Evolutionary conservation across 2,888 invertebrate genomes (phyloP).

Genomic region (Ennomos quercinarius): DNA sequence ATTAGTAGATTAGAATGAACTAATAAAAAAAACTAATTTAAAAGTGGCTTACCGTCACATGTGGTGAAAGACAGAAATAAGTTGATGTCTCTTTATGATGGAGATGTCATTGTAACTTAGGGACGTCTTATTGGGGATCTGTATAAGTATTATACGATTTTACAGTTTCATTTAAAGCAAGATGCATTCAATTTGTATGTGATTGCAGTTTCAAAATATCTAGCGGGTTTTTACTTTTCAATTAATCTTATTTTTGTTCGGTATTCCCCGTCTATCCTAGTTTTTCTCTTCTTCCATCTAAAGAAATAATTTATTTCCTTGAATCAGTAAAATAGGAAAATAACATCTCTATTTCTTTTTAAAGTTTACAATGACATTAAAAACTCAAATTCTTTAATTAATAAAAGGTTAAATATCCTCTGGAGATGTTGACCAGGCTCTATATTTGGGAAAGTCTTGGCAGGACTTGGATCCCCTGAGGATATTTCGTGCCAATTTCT

Average conservation of each 20-base stretch:
- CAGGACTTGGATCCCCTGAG: constrained; percentile 42
- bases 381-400: constrained; percentile 21
- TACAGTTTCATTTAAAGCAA: constrained; percentile 5
- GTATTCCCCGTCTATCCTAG: too few species aligned
- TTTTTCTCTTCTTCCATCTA: too few species aligned
- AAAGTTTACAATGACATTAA: background rate
- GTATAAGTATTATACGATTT: background rate
- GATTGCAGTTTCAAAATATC: too few species aligned
- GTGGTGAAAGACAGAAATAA: constrained; percentile 68
- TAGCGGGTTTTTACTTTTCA: too few species aligned
- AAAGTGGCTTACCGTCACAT: constrained; percentile 63
- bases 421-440: constrained; percentile 52
- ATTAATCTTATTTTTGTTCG: too few species aligned
- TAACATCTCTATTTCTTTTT: too few species aligned
- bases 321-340: too few species aligned
- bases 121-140: constrained; percentile 16
- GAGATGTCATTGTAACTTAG: constrained; percentile 31
- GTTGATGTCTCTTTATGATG: constrained; percentile 40
- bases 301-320: too few species aligned
- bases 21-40: constrained; percentile 67
- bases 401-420: constrained; percentile 44
- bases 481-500: constrained; percentile 55
- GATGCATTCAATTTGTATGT: too few species aligned
- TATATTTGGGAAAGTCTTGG: constrained; percentile 47
- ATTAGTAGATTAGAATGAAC: constrained; percentile 66